phyloP scores from a whole-genome alignment of 2,888 invertebrate genomes.

The Philopedon plagiatum region DNA sequence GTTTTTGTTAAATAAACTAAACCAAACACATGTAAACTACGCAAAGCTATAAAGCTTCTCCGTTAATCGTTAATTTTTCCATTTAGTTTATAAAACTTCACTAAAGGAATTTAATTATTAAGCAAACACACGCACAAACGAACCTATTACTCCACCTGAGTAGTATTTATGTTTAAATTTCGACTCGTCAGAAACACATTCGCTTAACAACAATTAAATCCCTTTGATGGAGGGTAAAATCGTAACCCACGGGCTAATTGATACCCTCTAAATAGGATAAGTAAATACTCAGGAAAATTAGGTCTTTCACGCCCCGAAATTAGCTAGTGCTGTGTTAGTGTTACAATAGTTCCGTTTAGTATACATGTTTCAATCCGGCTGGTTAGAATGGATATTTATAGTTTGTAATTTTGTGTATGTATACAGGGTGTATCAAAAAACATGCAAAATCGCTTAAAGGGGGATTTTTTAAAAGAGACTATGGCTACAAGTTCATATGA shows the following conservation, averaged over 20 bases:
- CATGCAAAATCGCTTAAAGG: too few relatives aligned
- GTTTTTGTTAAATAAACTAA: too few relatives aligned
- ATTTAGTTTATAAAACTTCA: background rate
- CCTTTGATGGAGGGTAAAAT: constrained; percentile 45
- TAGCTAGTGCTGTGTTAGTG: constrained; percentile 2
- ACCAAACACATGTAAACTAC: too few relatives aligned
- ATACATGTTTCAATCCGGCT: background rate
- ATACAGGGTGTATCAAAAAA: too few relatives aligned
- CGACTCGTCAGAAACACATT: constrained; percentile 41
- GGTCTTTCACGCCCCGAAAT: background rate
- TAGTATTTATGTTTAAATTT: constrained; percentile 35
- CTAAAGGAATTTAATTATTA: background rate
- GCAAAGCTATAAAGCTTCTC: too few relatives aligned
- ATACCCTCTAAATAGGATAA: constrained; percentile 35
- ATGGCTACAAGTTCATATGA: too few relatives aligned
- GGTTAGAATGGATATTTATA: background rate
- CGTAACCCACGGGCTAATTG: constrained; percentile 44
- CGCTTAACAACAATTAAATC: constrained; percentile 35
- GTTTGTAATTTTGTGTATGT: background rate
- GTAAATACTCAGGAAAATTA: constrained; percentile 35
- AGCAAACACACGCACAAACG: constrained; percentile 16
- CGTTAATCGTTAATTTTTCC: background rate
- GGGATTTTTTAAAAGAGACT: too few relatives aligned
- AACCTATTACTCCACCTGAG: constrained; percentile 38
- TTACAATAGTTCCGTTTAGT: constrained; percentile 15